These are phyloP conservation scores for Taenaris catops DNA, from an alignment of 2,888 invertebrate species.

Conservation along the genomic window DNA sequence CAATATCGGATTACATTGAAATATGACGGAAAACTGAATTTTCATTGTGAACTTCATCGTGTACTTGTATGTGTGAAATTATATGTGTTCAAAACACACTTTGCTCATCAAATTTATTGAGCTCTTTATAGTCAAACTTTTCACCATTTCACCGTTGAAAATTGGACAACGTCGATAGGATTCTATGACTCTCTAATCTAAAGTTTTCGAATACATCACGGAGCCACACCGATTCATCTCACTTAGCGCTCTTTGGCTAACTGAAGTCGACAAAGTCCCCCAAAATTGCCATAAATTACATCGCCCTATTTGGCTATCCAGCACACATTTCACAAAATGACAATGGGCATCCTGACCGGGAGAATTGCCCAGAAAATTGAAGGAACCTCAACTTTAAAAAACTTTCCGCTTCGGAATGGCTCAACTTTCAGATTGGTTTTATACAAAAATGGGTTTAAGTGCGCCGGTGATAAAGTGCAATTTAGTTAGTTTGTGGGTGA, in stretches of 20 bases:
- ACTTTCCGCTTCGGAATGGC: conserved; percentile 33
- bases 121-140: conserved; percentile 8
- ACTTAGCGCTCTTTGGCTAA: conserved; percentile 12
- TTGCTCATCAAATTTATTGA: too few species aligned
- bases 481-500: conserved; percentile 34
- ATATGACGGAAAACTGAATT: too few species aligned
- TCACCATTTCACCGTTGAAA: conserved; percentile 2
- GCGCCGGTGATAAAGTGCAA: conserved; percentile 45
- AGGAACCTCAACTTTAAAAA: conserved; percentile 50
- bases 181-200: conserved; percentile 15
- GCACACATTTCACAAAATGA: conserved; percentile 52
- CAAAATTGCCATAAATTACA: conserved; percentile 47
- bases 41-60: too few species aligned
- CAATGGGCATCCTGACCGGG: conserved; percentile 42
- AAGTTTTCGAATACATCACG: conserved; percentile 20
- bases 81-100: too few species aligned
- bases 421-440: conserved; percentile 31
- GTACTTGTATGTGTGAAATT: too few species aligned
- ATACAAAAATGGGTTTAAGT: conserved; percentile 34
- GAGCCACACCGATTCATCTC: conserved; percentile 15
- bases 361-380: conserved; percentile 41
- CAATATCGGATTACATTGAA: too few species aligned
- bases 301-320: conserved; percentile 36
- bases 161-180: background rate
- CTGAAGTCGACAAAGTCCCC: conserved; percentile 22